phyloP scores from a whole-genome alignment of 2,113 vertebrate genomes.

The Ondatra zibethicus region DNA sequence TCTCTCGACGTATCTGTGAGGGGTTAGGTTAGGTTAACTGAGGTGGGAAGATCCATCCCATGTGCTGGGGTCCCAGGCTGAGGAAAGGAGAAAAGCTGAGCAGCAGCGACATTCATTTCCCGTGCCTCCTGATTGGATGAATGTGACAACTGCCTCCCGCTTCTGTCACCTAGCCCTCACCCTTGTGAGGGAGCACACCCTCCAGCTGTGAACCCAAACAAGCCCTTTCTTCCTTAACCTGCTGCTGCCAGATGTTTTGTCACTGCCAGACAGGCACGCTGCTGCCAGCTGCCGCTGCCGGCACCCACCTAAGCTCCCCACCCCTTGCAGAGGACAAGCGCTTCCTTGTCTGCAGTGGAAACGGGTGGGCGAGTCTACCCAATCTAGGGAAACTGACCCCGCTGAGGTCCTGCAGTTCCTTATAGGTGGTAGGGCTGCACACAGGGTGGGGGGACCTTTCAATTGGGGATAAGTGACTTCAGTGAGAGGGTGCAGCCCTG shows the following conservation, averaged over 20 bases:
- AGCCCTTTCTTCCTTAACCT: not conserved
- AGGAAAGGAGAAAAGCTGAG: not conserved
- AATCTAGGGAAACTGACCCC: not conserved
- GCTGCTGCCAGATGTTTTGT: not conserved
- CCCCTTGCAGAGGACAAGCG: not conserved
- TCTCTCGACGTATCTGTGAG: not conserved
- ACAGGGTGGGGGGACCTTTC: too few relatives aligned
- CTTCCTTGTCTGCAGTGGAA: not conserved
- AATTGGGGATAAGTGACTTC: too few relatives aligned
- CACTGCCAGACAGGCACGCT: not conserved
- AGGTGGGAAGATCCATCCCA: not conserved
- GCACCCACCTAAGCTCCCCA: not conserved
- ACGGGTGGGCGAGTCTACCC: too few relatives aligned
- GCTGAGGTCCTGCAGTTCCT: not conserved
- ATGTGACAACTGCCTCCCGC: not conserved
- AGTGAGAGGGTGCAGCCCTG: not conserved
- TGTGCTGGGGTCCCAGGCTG: not conserved
- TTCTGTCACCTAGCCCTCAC: not conserved
- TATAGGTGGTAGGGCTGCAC: accelerated
- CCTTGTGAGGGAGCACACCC: accelerated
- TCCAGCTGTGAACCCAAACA: not conserved
- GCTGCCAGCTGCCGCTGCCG: too few relatives aligned
- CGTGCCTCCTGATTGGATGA: not conserved
- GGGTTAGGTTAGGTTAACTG: not conserved
- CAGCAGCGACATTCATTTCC: not conserved